A percentile compares a stretch with the other conserved stretches of the same genome.
Conservation (phyloP, 2,797 vertebrate genomes). For the Varecia variegata region DNA sequence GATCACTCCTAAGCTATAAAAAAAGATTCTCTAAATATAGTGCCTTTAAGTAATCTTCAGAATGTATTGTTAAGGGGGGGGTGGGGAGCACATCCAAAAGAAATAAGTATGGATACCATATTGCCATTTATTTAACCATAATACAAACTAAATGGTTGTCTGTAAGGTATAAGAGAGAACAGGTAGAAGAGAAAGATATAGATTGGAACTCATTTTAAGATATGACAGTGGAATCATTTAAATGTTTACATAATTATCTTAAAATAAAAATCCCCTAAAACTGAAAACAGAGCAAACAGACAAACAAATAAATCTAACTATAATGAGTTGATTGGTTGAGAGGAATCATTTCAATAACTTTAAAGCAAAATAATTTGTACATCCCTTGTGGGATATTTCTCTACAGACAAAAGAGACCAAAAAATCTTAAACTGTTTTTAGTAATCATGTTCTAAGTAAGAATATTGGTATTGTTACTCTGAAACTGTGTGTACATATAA, state of each 20-base stretch:
- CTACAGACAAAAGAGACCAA: not conserved
- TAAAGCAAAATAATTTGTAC: not conserved
- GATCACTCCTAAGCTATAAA: not conserved
- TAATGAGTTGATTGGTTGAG: not conserved
- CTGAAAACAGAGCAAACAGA: conserved; percentile 10
- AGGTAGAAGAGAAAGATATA: not conserved
- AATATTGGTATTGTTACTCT: not conserved
- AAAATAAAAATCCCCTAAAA: not conserved
- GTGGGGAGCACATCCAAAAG: not conserved
- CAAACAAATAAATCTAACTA: not conserved
- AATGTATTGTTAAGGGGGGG: not conserved
- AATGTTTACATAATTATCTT: not conserved
- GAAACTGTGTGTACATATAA: not conserved
- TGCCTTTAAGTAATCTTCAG: not conserved
- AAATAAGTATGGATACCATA: not conserved
- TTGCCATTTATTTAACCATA: not conserved
- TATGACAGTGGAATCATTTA: not conserved
- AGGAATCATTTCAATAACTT: not conserved
- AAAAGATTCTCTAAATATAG: not conserved
- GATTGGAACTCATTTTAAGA: not conserved
- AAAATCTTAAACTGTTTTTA: not conserved
- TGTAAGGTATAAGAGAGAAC: not conserved
- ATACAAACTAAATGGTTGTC: not conserved
- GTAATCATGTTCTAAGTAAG: not conserved
- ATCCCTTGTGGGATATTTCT: not conserved